Base-by-base conservation (phyloP, 1,140 invertebrate species). In the Zophobas atratus region DNA sequence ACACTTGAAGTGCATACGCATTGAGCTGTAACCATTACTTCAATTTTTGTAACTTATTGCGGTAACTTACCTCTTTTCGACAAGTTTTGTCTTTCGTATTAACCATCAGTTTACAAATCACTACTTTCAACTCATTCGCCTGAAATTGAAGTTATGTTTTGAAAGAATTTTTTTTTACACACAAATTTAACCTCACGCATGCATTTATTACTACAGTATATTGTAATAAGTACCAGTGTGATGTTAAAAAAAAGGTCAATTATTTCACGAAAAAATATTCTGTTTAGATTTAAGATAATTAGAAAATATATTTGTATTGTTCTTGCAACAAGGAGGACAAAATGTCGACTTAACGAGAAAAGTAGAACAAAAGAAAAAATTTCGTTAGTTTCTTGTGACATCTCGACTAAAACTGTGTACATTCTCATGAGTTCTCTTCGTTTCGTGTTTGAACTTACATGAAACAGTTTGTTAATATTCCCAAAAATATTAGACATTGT, bases 351-450 rank as follows among this genome's bases (percentile, higher is more conserved):
- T 34, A 55, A 5, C 8, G 20, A 55, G 35, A 33, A 32, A 4
- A 55, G 1, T 33, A 55, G 0, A 55, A 55, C 20, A 5, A 55
- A 33, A n/a, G 53, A 55, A 35, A 55, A 55, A 55, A 55, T 55
- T 20, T 8, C 6, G 35, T 33, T 55, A 5, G 35, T 55, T 33
- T 55, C 4, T 32, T 34, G 33, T 5, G n/a, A 55, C 33, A 32
- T 55, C 2, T 55, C 33, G 20, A 32, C 35, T 55, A 55, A 55
- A 33, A 2, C 1, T 33, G 2, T 55, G 6, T 55, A 34, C 35
- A 55, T 34, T 34, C 6, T 8, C 53, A 55, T 55, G 1, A 55
- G 2, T 4, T 55, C 5, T 55, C 53, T 55, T 55, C 53, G 8
- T 55, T 55, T 55, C 6, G 20, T 32, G 53, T 55, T 34, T 55